phyloP scores from a whole-genome alignment of 2,888 invertebrate genomes.

The Caenorhabditis japonica region DNA sequence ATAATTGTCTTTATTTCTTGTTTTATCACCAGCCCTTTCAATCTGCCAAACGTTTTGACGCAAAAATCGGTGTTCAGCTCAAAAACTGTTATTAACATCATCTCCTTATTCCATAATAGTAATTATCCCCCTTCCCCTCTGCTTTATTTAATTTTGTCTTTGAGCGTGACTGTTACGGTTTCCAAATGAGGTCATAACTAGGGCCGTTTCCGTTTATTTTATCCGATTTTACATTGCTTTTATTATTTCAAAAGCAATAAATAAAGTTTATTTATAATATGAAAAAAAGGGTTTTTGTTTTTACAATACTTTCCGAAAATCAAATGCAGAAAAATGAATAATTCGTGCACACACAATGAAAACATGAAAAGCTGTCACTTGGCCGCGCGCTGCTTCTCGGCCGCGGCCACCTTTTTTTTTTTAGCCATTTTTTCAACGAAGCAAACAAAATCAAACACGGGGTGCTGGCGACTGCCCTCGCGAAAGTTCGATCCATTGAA shows the following conservation, averaged over 20 bases:
- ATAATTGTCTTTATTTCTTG: not conserved
- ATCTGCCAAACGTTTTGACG: slow-evolving; percentile 37
- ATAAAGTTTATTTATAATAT: no score
- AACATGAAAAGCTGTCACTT: no score
- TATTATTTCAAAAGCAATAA: not conserved
- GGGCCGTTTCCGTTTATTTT: slow-evolving; percentile 8
- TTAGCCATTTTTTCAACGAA: no score
- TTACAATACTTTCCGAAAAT: no score
- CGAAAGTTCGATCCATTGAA: no score
- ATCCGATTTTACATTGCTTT: slow-evolving; percentile 1
- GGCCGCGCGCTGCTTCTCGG: no score
- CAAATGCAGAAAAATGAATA: no score
- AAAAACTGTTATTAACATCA: not conserved
- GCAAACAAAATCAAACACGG: no score
- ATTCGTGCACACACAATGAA: no score
- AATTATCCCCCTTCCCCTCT: not conserved
- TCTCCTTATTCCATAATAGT: not conserved
- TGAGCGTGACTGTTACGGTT: slow-evolving; percentile 37
- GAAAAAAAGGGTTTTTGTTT: no score
- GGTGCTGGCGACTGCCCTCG: no score
- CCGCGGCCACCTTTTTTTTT: no score
- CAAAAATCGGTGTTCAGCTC: slow-evolving; percentile 41
- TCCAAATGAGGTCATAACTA: slow-evolving; percentile 19
- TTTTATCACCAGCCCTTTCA: slow-evolving; percentile 3
- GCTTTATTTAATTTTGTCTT: slow-evolving; percentile 2